Evolutionary conservation across 23 tunicate genomes (phyloP).

Genomic region (Phallusia fumigata): DNA sequence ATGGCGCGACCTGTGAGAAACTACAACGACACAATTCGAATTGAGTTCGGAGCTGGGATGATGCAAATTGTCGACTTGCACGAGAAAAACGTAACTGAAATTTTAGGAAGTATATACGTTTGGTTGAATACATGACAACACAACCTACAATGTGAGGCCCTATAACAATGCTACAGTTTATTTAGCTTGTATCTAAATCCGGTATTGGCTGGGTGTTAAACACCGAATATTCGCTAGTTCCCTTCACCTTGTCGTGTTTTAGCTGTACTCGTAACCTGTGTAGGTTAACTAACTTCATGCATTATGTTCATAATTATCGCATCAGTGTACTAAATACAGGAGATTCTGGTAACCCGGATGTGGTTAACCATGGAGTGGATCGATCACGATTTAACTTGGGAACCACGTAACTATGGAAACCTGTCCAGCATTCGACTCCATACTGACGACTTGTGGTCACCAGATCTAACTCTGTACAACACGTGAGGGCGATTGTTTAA

Average conservation of each 20-base stretch:
- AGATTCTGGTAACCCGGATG: conserved; percentile 23
- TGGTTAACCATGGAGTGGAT: conserved; percentile 39
- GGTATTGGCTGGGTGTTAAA: no score
- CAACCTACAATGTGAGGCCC: no score
- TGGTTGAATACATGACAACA: no score
- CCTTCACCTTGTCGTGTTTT: no score
- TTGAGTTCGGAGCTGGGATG: conserved; percentile 16
- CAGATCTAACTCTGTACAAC: conserved; percentile 36
- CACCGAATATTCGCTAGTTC: no score
- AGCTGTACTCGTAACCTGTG: no score
- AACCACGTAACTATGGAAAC: conserved; percentile 17
- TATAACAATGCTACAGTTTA: no score
- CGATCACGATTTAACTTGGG: conserved; percentile 34
- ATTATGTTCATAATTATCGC: background rate
- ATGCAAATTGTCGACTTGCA: conserved; percentile 31
- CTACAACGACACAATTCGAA: conserved; percentile 1
- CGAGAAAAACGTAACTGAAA: conserved; percentile 13
- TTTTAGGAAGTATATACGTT: background rate
- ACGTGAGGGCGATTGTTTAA: no score
- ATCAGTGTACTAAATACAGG: no score
- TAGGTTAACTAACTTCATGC: no score
- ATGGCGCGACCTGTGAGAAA: conserved; percentile 36
- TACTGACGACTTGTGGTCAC: conserved; percentile 28
- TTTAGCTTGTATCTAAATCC: no score
- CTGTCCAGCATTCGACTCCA: conserved; percentile 23